Conservation (phyloP, 92 coral and sea anemone genomes). For the Epizoanthus stellaris region DNA sequence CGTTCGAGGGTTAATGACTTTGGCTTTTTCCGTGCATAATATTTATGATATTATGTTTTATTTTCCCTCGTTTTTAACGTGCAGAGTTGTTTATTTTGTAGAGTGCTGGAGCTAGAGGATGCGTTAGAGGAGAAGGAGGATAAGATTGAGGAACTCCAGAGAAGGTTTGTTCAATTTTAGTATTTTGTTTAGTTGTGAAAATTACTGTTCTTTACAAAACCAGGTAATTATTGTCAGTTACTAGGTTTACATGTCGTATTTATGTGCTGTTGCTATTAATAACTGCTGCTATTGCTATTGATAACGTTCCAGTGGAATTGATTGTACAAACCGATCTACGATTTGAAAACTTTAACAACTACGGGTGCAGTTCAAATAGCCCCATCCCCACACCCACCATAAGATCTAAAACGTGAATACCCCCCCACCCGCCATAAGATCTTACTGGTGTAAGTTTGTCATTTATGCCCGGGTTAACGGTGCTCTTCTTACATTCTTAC, state of each 20-base stretch:
- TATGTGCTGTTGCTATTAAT: background rate
- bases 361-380: too few relatives aligned
- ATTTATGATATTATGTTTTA: background rate
- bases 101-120: slow-evolving; percentile 71
- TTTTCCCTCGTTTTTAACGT: background rate
- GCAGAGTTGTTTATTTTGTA: slow-evolving; percentile 15
- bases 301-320: too few relatives aligned
- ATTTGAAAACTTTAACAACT: too few relatives aligned
- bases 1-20: background rate
- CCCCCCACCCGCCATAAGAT: too few relatives aligned
- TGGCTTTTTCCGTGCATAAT: background rate
- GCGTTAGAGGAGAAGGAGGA: slow-evolving; percentile 80
- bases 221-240: background rate
- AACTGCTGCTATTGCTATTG: too few relatives aligned
- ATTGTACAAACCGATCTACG: too few relatives aligned
- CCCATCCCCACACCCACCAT: too few relatives aligned
- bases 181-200: background rate
- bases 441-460: background rate
- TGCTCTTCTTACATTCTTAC: background rate
- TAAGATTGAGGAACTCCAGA: slow-evolving; percentile 72
- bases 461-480: background rate
- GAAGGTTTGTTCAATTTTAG: slow-evolving; percentile 59
- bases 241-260: background rate
- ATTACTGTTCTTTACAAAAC: background rate
- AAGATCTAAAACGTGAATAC: too few relatives aligned